phyloP scores from a whole-genome alignment of 1,140 invertebrate genomes.

The Pogonus chalceus region DNA sequence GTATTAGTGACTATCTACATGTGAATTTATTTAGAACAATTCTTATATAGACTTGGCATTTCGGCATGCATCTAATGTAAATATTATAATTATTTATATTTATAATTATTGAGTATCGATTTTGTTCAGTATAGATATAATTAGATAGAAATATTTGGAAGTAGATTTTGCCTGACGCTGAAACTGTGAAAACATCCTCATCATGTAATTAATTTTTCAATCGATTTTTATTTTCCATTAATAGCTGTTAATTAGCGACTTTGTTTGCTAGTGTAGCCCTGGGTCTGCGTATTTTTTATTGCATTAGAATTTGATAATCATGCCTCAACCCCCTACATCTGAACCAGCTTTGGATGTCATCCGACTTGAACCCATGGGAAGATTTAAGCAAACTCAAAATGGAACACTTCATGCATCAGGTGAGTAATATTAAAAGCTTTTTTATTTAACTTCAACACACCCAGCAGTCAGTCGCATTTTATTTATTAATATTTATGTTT shows the following conservation, averaged over 20 bases:
- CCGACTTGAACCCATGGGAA: slow-evolving; percentile 30
- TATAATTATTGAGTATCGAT: not conserved
- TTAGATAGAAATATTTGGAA: slow-evolving; percentile 1
- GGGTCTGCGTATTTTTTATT: slow-evolving; percentile 3
- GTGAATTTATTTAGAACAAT: not conserved
- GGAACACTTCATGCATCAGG: slow-evolving; percentile 28
- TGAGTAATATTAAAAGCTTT: no score
- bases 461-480: no score
- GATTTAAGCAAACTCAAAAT: slow-evolving; percentile 31
- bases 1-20: not conserved
- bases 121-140: not conserved
- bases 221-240: not conserved
- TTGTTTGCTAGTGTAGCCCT: slow-evolving; percentile 4
- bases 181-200: not conserved
- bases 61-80: slow-evolving; percentile 1
- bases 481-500: no score
- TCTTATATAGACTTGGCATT: not conserved
- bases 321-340: slow-evolving; percentile 9
- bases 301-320: not conserved
- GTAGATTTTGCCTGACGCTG: slow-evolving; percentile 1
- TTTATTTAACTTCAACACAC: no score
- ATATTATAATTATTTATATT: not conserved
- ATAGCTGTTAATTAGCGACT: slow-evolving; percentile 6
- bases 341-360: slow-evolving; percentile 21
- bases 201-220: not conserved